Base-by-base conservation (phyloP, 1,140 invertebrate genomes). In the Zaprionus camerounensis region DNA sequence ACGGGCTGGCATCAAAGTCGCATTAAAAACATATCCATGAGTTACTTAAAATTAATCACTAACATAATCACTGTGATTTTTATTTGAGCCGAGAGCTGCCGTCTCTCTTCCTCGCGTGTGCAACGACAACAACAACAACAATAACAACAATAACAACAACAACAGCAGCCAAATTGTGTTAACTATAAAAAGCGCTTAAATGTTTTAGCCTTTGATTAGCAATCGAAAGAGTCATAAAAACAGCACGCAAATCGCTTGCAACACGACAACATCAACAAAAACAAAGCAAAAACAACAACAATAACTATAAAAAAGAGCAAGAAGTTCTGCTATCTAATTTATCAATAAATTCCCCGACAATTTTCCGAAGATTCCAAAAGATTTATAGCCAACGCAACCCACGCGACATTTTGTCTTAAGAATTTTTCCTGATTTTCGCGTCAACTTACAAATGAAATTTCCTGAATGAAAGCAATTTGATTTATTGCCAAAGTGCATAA, bases 31-130 rank as follows among this genome's bases (percentile, higher is more conserved):
- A 90, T 90, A 85, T 90, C 81, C 81, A 83, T 78, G 85, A 90
- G 85, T 90, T 90, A 90, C 85, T 90, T 90, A 90, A 90, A 90
- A 85, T 90, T 90, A 90, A 90, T 90, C 85, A 90, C 85, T 90
- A 91, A 91, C 85, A 90, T 90, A 90, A 90, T 90, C 85, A 82
- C 85, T 90, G 85, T 85, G 85, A 90, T 90, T 90, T 85, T 91
- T 77, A 88, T 85, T 90, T 85, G 81, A 90, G 81, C 83, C 66
- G 55, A 24, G 59, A 44, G 58, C 36, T 61, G 62, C 82, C 57
- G 74, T 71, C 75, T 66, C 56, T 28, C 55, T 41, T 49, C 11
- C 26, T 17, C 46, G 75, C 76, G 76, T 88, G 80, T 86, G 77
- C 69, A 80, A 69, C 80, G 77, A 74, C 81, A 78, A 61, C 24